Evolutionary conservation across 2,113 vertebrate genomes (phyloP), one percentile per base, ranked within the genome.

Genomic region (Xenopus laevis): DNA sequence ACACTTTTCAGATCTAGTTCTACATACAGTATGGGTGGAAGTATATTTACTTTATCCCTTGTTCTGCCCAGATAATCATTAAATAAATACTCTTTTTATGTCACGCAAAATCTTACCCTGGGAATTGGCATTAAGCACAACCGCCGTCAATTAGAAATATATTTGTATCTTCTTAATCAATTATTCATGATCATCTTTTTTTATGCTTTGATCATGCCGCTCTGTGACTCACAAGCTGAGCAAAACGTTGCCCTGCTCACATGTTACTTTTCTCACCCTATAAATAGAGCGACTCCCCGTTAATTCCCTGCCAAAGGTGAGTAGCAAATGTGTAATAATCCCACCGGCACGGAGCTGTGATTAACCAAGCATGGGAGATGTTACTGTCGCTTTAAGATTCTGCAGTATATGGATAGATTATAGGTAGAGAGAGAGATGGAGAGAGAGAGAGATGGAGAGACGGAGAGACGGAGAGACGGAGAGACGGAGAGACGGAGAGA

Each of bases 81-180:
- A 80, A 73, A 78, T 82, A 23, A 83, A 88, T 86, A 83, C 60
- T 78, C 78, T 83, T 81, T 27, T 79, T 84, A 85, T 79, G 80
- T 81, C 58, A 71, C 81, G 71, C 81, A 82, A 91, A 90, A 76
- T 82, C 88, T 87, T 85, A 84, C 83, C 84, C 78, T 58, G 87
- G 89, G 88, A 90, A 88, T 90, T 90, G 81, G 75, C 65, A 79
- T 84, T 63, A 81, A 82, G 71, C 0, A 53, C 73, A 18, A 15
- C 79, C 71, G 77, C 33, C 33, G 33, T 9, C 33, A 87, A 88
- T 87, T 79, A 88, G 80, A 15, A 13, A 3, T 78, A 78, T 82
- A 82, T 86, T 81, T 83, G 80, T 82, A 84, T 89, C 84, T 84
- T 81, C 81, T 50, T 88, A 89, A 86, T 85, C 79, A 69, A 71